Base-by-base conservation (phyloP, 2,797 vertebrate genomes). In the Tokudaia tokunoshimensis region DNA sequence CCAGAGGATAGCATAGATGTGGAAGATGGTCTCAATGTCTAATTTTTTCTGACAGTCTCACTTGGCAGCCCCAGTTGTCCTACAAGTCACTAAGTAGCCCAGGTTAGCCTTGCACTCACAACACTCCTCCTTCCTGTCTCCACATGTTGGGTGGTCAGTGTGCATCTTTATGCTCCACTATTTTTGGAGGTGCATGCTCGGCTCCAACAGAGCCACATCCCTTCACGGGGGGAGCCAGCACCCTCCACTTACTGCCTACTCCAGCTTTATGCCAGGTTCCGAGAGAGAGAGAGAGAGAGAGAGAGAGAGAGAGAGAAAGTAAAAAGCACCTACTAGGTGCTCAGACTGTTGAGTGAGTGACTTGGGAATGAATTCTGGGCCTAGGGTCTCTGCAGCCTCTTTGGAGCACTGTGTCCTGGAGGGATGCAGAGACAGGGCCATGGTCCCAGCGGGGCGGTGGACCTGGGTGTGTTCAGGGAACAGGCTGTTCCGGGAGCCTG, bases 1-100 rank as follows among this genome's bases (percentile, higher is more conserved):
- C 9, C 13, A 22, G 29, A 20, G 9, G 5, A 55, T 4, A 4
- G 17, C 3, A 1, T 9, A 22, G 14, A 11, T 14, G 14, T 26
- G 6, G 41, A 24, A 37, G n/a, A 31, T 0, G 14, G n/a, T 22
- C n/a, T 29, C 44, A 44, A 15, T 44, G 41, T 75, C 47, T 67
- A 6, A 6, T 37, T 37, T 3, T 52, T 6, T 12, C 4, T 74
- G 52, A 44, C 11, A n/a, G 41, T 65, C 13, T 83, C 31, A 22
- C 12, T 72, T 3, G 13, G 26, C 20, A 37, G 19, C 20, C 52
- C 78, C 2, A 22, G 26, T 37, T 55, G 26, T n/a, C 29, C 29
- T 75, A 41, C 29, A 61, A 76, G n/a, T 89, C 65, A 7, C 50
- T 17, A 44, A 0, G 19, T 57, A 47, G 50, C 15, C 67, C n/a